phyloP scores from a whole-genome alignment of 2,888 invertebrate genomes.

The Lampropteryx suffumata region DNA sequence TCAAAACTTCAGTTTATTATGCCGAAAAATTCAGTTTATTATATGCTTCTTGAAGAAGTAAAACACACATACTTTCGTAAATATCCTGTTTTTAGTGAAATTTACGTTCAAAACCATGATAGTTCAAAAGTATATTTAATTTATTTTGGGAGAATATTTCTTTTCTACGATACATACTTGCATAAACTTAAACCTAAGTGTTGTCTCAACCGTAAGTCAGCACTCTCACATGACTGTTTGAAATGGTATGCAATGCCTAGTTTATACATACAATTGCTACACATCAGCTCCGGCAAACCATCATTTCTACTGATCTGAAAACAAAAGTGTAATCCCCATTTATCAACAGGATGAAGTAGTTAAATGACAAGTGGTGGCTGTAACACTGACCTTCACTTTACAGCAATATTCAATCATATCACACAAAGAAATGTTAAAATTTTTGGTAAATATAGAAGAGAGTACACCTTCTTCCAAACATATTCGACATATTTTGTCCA shows the following conservation, averaged over 20 bases:
- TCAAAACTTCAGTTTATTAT: no score
- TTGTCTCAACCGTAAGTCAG: conserved; percentile 81
- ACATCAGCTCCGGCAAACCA: conserved; percentile 84
- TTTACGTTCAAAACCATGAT: no score
- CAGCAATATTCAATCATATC: conserved; percentile 85
- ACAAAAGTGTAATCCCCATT: no score
- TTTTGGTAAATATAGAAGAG: conserved; percentile 83
- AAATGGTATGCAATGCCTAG: conserved; percentile 85
- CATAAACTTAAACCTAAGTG: conserved; percentile 76
- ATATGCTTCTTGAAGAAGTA: no score
- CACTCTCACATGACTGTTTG: conserved; percentile 84
- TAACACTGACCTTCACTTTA: conserved; percentile 73
- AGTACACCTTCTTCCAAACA: conserved; percentile 84
- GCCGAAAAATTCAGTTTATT: no score
- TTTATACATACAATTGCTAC: conserved; percentile 84
- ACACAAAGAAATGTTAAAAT: conserved; percentile 82
- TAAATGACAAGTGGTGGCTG: no score
- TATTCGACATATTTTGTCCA: conserved; percentile 83
- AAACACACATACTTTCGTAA: no score
- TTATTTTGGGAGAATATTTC: no score
- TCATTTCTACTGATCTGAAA: conserved; percentile 79
- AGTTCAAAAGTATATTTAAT: no score
- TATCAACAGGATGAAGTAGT: no score
- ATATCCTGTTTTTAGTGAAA: no score
- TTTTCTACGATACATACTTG: conserved; percentile 53